phyloP scores from a whole-genome alignment of 2,888 invertebrate genomes.

The Callyntrura guangdongensis region DNA sequence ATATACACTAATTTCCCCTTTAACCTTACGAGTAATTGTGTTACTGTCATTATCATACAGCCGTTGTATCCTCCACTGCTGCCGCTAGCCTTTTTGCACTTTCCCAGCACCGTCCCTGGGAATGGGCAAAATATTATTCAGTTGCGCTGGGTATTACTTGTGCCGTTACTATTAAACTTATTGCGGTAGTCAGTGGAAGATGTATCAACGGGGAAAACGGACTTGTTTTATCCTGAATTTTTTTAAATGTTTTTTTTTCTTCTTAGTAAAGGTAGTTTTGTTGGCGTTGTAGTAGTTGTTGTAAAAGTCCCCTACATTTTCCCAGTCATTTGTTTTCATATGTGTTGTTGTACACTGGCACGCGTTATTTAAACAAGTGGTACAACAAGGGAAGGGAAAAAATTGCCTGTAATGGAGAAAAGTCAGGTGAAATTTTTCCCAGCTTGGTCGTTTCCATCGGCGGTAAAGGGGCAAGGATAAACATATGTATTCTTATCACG shows the following conservation, averaged over 20 bases:
- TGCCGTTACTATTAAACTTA: background rate
- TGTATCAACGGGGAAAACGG: no score
- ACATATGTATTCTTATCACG: slow-evolving; percentile 18
- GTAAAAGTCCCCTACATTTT: background rate
- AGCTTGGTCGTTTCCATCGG: slow-evolving; percentile 23
- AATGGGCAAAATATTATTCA: background rate
- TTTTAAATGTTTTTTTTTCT: no score
- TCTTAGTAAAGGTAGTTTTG: no score
- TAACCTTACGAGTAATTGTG: background rate
- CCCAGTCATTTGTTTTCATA: no score
- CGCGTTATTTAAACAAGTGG: background rate
- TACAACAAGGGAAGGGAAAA: background rate
- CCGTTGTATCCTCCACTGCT: background rate
- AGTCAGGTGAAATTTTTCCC: slow-evolving; percentile 52
- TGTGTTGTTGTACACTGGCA: background rate
- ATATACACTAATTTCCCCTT: no score
- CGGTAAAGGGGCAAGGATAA: no score
- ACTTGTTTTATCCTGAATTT: no score
- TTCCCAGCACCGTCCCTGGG: background rate
- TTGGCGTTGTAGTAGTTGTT: background rate
- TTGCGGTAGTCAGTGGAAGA: slow-evolving; percentile 6
- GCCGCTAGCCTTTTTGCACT: background rate
- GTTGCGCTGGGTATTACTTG: no score
- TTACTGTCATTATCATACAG: background rate
- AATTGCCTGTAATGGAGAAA: background rate